These are phyloP conservation scores for Drosophila malerkotliana DNA, from an alignment of 1,140 invertebrate species.

Conservation along the genomic window DNA sequence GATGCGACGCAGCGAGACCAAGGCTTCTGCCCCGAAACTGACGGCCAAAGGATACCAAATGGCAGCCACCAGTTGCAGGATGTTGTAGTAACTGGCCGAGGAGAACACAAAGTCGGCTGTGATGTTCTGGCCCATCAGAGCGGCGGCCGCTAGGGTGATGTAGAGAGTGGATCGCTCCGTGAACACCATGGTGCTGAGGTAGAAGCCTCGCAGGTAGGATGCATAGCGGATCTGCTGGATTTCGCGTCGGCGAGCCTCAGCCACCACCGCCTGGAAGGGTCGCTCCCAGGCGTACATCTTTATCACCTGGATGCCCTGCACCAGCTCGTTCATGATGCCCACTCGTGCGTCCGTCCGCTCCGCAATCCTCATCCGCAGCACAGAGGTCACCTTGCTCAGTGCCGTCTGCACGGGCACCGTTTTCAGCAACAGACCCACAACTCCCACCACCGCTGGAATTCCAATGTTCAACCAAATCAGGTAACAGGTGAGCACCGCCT, in stretches of 20 bases:
- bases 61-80: constrained; percentile 87
- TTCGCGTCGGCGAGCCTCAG: constrained; percentile 86
- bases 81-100: constrained; percentile 89
- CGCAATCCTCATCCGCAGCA: constrained; percentile 85
- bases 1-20: constrained; percentile 88
- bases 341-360: constrained; percentile 89
- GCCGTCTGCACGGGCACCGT: constrained; percentile 89
- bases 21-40: constrained; percentile 87
- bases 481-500: constrained; percentile 85
- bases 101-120: constrained; percentile 90
- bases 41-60: constrained; percentile 90
- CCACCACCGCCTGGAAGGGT: constrained; percentile 87
- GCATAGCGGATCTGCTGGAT: constrained; percentile 88
- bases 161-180: constrained; percentile 90
- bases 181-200: constrained; percentile 88
- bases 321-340: constrained; percentile 92
- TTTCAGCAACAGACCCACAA: constrained; percentile 86
- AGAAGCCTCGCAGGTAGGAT: constrained; percentile 89
- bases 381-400: constrained; percentile 85
- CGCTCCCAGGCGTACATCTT: constrained; percentile 93
- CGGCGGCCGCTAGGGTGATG: constrained; percentile 89
- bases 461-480: constrained; percentile 90
- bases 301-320: constrained; percentile 89
- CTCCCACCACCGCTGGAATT: constrained; percentile 88
- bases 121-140: constrained; percentile 87